Base-by-base conservation (phyloP, 2,113 vertebrate genomes). In the Clupea harengus region DNA sequence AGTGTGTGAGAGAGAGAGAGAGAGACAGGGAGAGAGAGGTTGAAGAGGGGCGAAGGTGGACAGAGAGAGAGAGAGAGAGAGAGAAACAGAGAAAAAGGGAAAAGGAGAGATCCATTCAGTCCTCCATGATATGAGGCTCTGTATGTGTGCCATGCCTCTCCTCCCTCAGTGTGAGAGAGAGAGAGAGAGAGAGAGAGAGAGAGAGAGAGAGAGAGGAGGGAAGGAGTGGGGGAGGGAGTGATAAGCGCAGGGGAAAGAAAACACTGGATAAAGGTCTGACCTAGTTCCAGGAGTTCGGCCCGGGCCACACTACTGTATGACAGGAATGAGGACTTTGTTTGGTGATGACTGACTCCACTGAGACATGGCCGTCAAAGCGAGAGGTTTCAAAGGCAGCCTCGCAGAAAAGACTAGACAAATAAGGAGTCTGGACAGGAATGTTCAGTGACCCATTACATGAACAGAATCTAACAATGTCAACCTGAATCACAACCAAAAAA, bases 201-300 rank as follows among this genome's bases (percentile, higher is more conserved):
- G 80, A 85, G 6, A 83, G 1, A 81, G 8, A 78, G 64, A 60
- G 6, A 85, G 47, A 80, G 57, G n/a, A n/a, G 46, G 45, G 5
- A 57, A 10, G 18, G 54, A 39, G n/a, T 44, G 60, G 60, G 20
- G 45, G 39, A 13, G 52, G 45, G 83, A 81, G 7, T 46, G 46
- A 22, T 44, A 47, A 39, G 32, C 4, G 83, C 20, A 20, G 22
- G 49, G 44, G 18, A 45, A 47, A 52, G 82, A 39, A 64, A 67
- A 86, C n/a, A 54, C 25, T 54, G 83, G 44, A 85, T 85, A 80
- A n/a, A 86, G 83, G 64, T 20, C 85, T 91, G 91, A 90, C 87
- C 89, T 82, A 89, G 57, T 88, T 93, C 32, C 81, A 86, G 83
- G 86, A 85, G 49, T 78, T 54, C 44, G 49, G 82, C 52, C 64